These are phyloP conservation scores for Betta splendens DNA, from an alignment of 2,797 vertebrate species.

Conservation along the genomic window DNA sequence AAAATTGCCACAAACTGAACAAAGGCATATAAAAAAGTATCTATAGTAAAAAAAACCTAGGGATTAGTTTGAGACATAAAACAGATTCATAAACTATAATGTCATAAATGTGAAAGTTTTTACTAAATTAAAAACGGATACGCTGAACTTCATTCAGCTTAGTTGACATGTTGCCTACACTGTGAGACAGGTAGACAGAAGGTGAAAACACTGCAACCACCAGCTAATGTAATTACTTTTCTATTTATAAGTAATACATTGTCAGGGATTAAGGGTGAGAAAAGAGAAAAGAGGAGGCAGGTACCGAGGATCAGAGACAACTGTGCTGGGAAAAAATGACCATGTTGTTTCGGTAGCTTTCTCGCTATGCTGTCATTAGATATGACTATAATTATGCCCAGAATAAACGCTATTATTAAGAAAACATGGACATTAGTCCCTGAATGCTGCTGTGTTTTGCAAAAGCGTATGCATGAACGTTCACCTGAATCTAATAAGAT, in stretches of 20 bases:
- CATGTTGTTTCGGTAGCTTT: conserved; percentile 16
- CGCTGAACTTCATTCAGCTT: no score
- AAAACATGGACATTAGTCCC: background rate
- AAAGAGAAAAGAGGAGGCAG: background rate
- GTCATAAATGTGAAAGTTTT: background rate
- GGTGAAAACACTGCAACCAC: background rate
- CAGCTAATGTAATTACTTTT: background rate
- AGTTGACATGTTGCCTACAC: no score
- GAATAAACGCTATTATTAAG: conserved; percentile 5
- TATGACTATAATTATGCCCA: conserved; percentile 1
- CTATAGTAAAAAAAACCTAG: background rate
- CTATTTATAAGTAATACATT: background rate
- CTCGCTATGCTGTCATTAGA: background rate
- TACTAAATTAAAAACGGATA: no score
- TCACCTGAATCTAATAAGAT: conserved; percentile 5
- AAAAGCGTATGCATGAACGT: conserved; percentile 36
- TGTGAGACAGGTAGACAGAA: background rate
- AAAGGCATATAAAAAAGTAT: background rate
- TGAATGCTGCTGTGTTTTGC: conserved; percentile 14
- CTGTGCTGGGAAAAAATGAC: conserved; percentile 14
- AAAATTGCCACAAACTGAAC: background rate
- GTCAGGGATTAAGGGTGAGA: background rate
- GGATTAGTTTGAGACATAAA: background rate
- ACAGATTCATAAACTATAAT: background rate
- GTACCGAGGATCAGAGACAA: conserved; percentile 14